Conservation (phyloP, 2,797 vertebrate species). For the Oryzias dopingdopingensis region DNA sequence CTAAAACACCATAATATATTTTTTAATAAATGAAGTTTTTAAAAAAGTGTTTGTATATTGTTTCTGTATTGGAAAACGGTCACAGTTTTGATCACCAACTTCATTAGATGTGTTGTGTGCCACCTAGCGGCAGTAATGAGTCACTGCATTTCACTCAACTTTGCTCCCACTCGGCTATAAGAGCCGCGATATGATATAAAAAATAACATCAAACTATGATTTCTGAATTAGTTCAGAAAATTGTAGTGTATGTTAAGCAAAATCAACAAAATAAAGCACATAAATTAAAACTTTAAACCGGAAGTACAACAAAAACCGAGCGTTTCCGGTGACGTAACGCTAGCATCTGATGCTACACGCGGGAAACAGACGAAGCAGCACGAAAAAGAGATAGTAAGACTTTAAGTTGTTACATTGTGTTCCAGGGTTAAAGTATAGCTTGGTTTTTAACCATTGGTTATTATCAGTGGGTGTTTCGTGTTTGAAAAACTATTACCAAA, state of each 20-base stretch:
- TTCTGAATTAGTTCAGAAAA: no score
- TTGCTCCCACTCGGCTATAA: neutral
- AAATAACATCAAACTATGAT: no score
- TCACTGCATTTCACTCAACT: conserved; percentile 15
- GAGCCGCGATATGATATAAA: no score
- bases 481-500: no score
- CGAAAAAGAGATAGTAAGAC: conserved; percentile 58
- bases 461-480: no score
- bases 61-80: no score
- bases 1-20: no score
- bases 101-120: conserved; percentile 29
- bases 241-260: fast-evolving
- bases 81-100: neutral
- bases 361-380: conserved; percentile 72
- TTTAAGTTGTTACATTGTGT: conserved; percentile 15
- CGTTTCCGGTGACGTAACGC: conserved; percentile 67
- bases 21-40: no score
- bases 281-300: conserved; percentile 26
- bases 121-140: conserved; percentile 44
- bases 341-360: conserved; percentile 78
- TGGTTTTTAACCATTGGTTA: fast-evolving
- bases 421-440: neutral
- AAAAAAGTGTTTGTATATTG: no score
- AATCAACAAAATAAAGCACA: neutral
- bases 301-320: conserved; percentile 50